Percentiles rank a stretch among this genome's conserved stretches.
These are phyloP conservation scores for Sebastes cheni DNA, from an alignment of 2,797 vertebrate genomes.

Conservation along the genomic window DNA sequence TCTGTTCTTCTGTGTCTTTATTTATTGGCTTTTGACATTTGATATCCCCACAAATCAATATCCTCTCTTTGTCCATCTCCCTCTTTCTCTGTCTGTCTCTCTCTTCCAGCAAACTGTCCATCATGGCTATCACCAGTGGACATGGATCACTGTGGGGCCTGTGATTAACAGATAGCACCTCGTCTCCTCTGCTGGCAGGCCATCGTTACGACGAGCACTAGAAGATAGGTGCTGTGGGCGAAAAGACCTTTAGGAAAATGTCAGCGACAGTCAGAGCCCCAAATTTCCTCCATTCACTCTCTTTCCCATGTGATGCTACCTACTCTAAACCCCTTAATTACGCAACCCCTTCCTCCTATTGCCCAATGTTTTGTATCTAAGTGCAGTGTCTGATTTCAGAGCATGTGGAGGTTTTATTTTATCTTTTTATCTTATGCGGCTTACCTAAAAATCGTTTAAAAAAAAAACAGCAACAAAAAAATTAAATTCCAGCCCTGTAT, in stretches of 20 bases:
- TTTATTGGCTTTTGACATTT: constrained; percentile 54
- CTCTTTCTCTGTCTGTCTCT: constrained; percentile 43
- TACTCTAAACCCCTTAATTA: constrained; percentile 57
- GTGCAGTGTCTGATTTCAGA: constrained; percentile 50
- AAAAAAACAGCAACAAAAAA: not conserved
- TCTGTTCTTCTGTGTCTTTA: constrained; percentile 8
- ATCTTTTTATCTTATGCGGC: constrained; percentile 28
- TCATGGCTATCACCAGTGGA: constrained; percentile 55
- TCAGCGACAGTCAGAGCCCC: constrained; percentile 63
- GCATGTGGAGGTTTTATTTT: constrained; percentile 41
- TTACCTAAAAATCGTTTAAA: constrained; percentile 15
- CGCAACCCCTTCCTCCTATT: constrained; percentile 22
- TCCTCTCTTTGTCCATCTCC: constrained; percentile 29
- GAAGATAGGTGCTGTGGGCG: constrained; percentile 40
- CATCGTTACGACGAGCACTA: constrained; percentile 60
- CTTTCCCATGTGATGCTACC: constrained; percentile 40
- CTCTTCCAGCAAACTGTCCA: constrained; percentile 61
- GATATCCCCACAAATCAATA: constrained; percentile 42
- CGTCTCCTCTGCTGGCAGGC: constrained; percentile 59
- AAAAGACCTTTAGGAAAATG: constrained; percentile 72
- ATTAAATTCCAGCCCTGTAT: constrained; percentile 11
- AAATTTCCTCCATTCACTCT: constrained; percentile 58
- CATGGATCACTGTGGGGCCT: constrained; percentile 55
- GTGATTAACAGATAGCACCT: constrained; percentile 67
- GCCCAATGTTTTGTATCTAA: constrained; percentile 37